phyloP scores from a whole-genome alignment of 2,888 invertebrate species.

The Cosmopolites sordidus region DNA sequence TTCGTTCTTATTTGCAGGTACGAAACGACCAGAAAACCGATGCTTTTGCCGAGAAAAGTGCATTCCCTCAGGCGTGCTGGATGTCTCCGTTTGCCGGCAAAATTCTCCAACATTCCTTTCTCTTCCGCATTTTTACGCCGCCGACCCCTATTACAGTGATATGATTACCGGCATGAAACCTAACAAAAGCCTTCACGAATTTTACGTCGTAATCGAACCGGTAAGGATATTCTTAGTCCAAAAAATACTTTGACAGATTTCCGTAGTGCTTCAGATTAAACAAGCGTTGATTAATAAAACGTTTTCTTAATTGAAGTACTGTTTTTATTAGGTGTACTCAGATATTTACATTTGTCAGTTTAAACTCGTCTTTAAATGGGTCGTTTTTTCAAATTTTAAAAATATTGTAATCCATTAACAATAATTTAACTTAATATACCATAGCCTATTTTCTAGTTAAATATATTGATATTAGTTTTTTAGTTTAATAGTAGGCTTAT shows the following conservation, averaged over 20 bases:
- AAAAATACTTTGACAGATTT: too few species aligned
- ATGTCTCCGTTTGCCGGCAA: constrained; percentile 68
- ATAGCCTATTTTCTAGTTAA: too few species aligned
- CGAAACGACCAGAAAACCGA: constrained; percentile 55
- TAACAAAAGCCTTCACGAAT: constrained; percentile 63
- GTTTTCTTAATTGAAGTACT: not conserved
- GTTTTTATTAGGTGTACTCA: not conserved
- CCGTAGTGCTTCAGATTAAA: too few species aligned
- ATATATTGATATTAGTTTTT: too few species aligned
- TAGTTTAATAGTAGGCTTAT: too few species aligned
- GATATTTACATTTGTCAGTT: too few species aligned
- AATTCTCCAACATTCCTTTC: constrained; percentile 78
- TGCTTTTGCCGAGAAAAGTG: constrained; percentile 74
- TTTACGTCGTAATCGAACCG: constrained; percentile 71
- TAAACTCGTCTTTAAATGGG: too few species aligned
- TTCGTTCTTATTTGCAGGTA: constrained; percentile 47
- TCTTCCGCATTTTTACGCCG: constrained; percentile 76
- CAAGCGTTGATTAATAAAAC: too few species aligned
- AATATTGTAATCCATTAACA: too few species aligned
- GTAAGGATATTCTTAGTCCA: constrained; percentile 47
- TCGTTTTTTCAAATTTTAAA: too few species aligned
- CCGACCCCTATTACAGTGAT: constrained; percentile 60
- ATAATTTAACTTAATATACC: too few species aligned
- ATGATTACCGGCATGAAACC: constrained; percentile 66
- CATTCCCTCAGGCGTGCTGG: constrained; percentile 67